These are phyloP conservation scores for Himalopsyche tibetana DNA, from an alignment of 2,888 invertebrate species.

Conservation along the genomic window DNA sequence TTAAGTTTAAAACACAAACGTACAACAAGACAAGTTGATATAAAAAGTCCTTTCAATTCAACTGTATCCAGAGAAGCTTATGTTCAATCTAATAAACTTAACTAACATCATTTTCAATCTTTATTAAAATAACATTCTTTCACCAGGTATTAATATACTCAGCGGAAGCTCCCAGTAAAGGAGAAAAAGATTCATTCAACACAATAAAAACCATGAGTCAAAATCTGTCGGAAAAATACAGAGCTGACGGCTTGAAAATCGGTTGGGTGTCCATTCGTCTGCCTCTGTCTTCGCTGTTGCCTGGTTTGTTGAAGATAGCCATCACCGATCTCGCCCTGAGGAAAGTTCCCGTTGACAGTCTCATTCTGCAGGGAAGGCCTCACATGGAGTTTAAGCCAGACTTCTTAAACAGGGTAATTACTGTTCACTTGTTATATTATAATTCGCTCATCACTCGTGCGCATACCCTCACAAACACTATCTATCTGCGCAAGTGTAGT, in stretches of 20 bases:
- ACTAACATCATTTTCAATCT: no score
- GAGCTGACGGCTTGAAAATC: conserved; percentile 81
- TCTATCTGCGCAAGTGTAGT: no score
- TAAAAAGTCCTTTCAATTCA: no score
- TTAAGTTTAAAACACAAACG: no score
- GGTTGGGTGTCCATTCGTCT: conserved; percentile 83
- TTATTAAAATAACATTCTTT: neutral
- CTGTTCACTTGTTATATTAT: neutral
- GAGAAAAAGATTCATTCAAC: conserved; percentile 78
- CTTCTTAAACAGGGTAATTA: conserved; percentile 88
- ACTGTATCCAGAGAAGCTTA: no score
- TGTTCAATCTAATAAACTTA: no score
- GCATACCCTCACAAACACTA: no score
- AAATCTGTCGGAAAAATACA: conserved; percentile 80
- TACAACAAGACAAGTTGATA: no score
- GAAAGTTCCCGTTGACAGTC: conserved; percentile 84
- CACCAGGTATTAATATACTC: conserved; percentile 81
- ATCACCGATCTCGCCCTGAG: conserved; percentile 82
- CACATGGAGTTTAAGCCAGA: conserved; percentile 86
- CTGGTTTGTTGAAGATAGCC: conserved; percentile 71
- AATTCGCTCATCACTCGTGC: no score
- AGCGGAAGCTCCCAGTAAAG: conserved; percentile 80
- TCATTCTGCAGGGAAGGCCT: conserved; percentile 82
- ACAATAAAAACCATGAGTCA: conserved; percentile 81
- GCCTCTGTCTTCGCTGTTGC: conserved; percentile 69